Evolutionary conservation across 2,888 invertebrate genomes (phyloP).

Genomic region (Leptothorax acervorum): DNA sequence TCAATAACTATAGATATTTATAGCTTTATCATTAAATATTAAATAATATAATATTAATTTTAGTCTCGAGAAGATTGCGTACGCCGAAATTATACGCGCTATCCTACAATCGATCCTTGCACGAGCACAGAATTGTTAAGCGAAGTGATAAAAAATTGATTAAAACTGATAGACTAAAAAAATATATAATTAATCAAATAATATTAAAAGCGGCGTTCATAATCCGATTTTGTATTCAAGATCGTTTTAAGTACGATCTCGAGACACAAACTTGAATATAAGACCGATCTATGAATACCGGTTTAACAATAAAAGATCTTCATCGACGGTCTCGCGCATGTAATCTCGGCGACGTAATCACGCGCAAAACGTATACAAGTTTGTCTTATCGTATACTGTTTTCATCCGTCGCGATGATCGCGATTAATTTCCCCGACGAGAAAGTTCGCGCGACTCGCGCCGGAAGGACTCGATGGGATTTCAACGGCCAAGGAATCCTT

Average conservation of each 20-base stretch:
- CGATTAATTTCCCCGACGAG: slow-evolving; percentile 46
- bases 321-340: slow-evolving; percentile 21
- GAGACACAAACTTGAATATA: background rate
- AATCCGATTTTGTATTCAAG: background rate
- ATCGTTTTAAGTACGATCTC: background rate
- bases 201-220: background rate
- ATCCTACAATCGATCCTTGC: background rate
- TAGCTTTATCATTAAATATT: slow-evolving; percentile 19
- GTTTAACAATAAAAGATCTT: background rate
- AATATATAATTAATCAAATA: background rate
- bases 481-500: background rate
- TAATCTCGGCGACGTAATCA: slow-evolving; percentile 44
- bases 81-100: slow-evolving; percentile 23
- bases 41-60: slow-evolving; percentile 46
- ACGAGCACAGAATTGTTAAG: background rate
- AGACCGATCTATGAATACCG: background rate
- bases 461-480: slow-evolving; percentile 18
- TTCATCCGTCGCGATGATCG: slow-evolving; percentile 27
- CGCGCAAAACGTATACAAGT: slow-evolving; percentile 62
- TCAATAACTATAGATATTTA: slow-evolving; percentile 62
- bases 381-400: slow-evolving; percentile 46
- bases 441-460: background rate
- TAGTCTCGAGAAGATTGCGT: slow-evolving; percentile 23
- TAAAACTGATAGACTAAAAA: background rate
- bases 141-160: background rate